A percentile compares a stretch with the other conserved stretches of the same genome.
These are phyloP conservation scores for Microctonus hyperodae DNA, from an alignment of 2,888 invertebrate genomes.

Conservation along the genomic window DNA sequence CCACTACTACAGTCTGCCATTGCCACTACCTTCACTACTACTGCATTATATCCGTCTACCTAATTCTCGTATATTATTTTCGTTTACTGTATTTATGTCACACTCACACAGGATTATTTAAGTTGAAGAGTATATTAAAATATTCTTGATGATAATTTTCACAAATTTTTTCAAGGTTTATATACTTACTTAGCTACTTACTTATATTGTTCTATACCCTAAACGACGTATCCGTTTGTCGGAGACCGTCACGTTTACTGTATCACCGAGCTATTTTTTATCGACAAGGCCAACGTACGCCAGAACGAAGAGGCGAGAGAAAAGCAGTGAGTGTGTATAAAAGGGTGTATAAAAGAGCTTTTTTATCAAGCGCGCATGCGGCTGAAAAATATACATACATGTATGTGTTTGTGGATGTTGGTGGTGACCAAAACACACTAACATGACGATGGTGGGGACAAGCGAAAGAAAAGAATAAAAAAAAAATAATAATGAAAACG, in stretches of 20 bases:
- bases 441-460: conserved; percentile 13
- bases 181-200: not conserved
- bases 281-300: conserved; percentile 43
- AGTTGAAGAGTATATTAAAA: not conserved
- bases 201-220: not conserved
- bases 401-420: too few relatives aligned
- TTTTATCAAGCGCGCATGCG: conserved; percentile 58
- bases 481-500: not conserved
- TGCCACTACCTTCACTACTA: not conserved
- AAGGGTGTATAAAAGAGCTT: conserved; percentile 22
- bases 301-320: conserved; percentile 28
- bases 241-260: conserved; percentile 30
- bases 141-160: not conserved
- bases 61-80: conserved; percentile 23
- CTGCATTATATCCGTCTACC: not conserved
- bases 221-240: not conserved
- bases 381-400: conserved; percentile 34
- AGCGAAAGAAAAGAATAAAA: not conserved
- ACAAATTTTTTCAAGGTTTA: not conserved
- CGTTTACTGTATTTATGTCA: conserved; percentile 14
- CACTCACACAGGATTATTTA: not conserved
- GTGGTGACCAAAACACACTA: conserved; percentile 22
- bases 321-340: conserved; percentile 32
- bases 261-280: conserved; percentile 55
- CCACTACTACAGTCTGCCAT: not conserved